Percentiles rank a stretch among this genome's conserved stretches.
Conservation (phyloP, 2,797 vertebrate species). For the Pogonophryne albipinna region DNA sequence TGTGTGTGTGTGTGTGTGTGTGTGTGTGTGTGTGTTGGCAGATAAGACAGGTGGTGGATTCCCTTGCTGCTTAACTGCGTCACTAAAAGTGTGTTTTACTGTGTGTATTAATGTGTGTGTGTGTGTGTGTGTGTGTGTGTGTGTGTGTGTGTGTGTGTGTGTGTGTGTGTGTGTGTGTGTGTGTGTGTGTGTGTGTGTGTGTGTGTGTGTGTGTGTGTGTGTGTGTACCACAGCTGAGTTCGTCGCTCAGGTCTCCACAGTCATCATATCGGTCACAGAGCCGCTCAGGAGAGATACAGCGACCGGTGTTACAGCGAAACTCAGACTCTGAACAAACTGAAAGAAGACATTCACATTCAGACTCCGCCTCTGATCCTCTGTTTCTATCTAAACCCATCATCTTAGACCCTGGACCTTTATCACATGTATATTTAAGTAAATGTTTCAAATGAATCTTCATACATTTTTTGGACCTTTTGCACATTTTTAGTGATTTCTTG, state of each 20-base stretch:
- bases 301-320: constrained; percentile 91
- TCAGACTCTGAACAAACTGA: constrained; percentile 86
- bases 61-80: constrained; percentile 24
- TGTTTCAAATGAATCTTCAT: too few relatives aligned
- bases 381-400: too few relatives aligned
- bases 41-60: constrained; percentile 34
- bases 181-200: not conserved
- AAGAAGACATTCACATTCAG: too few relatives aligned
- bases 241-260: constrained; percentile 96
- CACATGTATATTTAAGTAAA: too few relatives aligned
- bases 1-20: not conserved
- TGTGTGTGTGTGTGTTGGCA: constrained; percentile 21
- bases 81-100: constrained; percentile 4
- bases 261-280: constrained; percentile 96
- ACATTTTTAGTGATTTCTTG: too few relatives aligned
- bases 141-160: not conserved
- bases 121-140: not conserved
- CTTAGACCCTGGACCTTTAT: too few relatives aligned
- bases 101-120: not conserved
- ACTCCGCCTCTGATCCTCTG: too few relatives aligned
- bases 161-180: constrained; percentile 8
- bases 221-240: constrained; percentile 90
- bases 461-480: too few relatives aligned
- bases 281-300: constrained; percentile 87
- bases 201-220: not conserved